Conservation (phyloP, 1,140 invertebrate species). For the Dufourea novaeangliae region DNA sequence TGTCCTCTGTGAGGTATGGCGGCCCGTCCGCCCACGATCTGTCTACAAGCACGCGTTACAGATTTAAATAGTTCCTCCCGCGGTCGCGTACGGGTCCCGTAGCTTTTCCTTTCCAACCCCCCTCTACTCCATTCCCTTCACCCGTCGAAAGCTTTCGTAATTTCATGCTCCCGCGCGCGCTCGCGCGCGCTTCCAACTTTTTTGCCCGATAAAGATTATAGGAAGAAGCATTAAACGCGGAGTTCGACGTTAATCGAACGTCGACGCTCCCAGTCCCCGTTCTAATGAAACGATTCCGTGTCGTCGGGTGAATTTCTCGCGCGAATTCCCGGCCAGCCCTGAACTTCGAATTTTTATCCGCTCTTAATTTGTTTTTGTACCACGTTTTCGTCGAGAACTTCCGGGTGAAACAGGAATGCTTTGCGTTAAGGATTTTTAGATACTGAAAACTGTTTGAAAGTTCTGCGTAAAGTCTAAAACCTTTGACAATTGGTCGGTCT, state of each 20-base stretch:
- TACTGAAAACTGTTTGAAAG: no score
- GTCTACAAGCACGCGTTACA: slow-evolving; percentile 61
- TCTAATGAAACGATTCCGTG: slow-evolving; percentile 29
- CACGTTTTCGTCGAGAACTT: no score
- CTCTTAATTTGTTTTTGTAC: no score
- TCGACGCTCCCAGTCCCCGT: not conserved
- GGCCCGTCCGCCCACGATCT: slow-evolving; percentile 59
- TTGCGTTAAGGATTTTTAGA: no score
- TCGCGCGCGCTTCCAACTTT: not conserved
- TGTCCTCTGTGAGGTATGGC: slow-evolving; percentile 62
- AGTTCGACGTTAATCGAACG: slow-evolving; percentile 37
- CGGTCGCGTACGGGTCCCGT: slow-evolving; percentile 37
- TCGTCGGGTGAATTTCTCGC: not conserved
- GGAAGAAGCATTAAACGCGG: slow-evolving; percentile 8
- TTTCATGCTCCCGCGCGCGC: slow-evolving; percentile 37
- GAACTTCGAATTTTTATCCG: not conserved
- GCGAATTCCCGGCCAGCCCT: not conserved
- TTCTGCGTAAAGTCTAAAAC: no score
- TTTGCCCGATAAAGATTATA: slow-evolving; percentile 10
- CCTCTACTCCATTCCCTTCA: not conserved
- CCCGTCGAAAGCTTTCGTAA: slow-evolving; percentile 40
- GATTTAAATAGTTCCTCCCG: slow-evolving; percentile 63
- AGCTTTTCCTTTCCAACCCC: not conserved
- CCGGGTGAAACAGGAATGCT: no score
- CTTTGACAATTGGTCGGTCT: not conserved